These are phyloP conservation scores for Grallaria varia DNA, from an alignment of 2,113 vertebrate genomes.

Conservation along the genomic window DNA sequence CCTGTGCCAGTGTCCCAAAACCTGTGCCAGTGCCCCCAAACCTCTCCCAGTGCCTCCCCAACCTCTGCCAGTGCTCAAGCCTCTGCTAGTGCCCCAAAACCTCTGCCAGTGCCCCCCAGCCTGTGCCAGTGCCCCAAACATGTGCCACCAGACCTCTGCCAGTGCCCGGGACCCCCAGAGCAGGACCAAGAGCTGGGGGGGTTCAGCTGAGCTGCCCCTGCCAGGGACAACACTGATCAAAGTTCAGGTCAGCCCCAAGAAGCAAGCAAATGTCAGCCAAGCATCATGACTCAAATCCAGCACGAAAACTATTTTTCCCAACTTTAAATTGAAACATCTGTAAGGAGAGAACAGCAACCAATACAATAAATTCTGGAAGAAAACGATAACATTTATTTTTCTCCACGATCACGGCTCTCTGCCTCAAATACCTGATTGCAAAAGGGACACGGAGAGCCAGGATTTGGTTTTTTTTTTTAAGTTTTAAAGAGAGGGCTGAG, in stretches of 20 bases:
- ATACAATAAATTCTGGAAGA: not conserved
- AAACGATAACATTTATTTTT: not conserved
- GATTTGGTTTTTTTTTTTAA: not conserved
- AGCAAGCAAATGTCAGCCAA: conserved; percentile 68
- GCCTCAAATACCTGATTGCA: not conserved
- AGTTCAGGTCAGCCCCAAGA: conserved; percentile 39
- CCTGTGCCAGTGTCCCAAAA: too few relatives aligned
- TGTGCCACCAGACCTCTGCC: not conserved
- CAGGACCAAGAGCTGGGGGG: not conserved
- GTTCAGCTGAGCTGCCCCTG: not conserved
- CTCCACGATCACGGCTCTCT: not conserved
- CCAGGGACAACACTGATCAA: not conserved
- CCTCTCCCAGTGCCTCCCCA: too few relatives aligned
- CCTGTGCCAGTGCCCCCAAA: not conserved
- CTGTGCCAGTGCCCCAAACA: not conserved
- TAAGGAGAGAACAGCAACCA: not conserved
- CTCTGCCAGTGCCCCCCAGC: too few relatives aligned
- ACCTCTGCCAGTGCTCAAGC: too few relatives aligned
- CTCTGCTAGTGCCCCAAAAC: too few relatives aligned
- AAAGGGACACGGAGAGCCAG: not conserved
- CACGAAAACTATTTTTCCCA: conserved; percentile 58
- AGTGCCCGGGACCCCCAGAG: not conserved
- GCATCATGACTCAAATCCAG: conserved; percentile 59
- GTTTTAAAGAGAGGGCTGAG: not conserved
- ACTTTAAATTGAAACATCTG: conserved; percentile 75